These are phyloP conservation scores for Sceliomorpha sp. DNA, from an alignment of 2,888 invertebrate genomes.

Conservation along the genomic window DNA sequence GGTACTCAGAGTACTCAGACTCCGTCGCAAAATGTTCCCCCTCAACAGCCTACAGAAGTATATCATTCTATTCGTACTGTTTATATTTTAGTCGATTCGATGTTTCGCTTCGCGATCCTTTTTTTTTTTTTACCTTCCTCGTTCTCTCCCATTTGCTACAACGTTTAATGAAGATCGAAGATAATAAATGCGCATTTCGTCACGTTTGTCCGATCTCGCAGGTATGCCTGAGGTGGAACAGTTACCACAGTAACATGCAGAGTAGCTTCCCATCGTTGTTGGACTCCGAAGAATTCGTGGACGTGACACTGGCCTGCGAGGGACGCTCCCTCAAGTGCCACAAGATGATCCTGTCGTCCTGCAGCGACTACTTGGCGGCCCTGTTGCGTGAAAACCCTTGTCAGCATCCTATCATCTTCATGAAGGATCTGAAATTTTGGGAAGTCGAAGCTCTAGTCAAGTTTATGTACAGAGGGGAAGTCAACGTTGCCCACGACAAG, in stretches of 20 bases:
- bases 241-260: constrained; percentile 89
- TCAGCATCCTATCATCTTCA: constrained; percentile 91
- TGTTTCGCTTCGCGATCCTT: too few species aligned
- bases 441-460: constrained; percentile 93
- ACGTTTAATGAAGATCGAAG: too few species aligned
- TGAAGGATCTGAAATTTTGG: constrained; percentile 91
- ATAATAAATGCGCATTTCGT: too few species aligned
- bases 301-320: constrained; percentile 93
- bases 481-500: constrained; percentile 92
- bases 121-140: too few species aligned
- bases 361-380: constrained; percentile 91
- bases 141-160: too few species aligned
- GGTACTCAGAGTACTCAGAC: constrained; percentile 50
- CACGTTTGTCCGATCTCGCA: too few species aligned
- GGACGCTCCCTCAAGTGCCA: constrained; percentile 92
- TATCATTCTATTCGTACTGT: too few species aligned
- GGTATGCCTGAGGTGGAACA: constrained; percentile 91
- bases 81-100: too few species aligned
- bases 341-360: constrained; percentile 91
- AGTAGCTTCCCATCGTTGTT: constrained; percentile 88
- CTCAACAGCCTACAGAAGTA: constrained; percentile 75
- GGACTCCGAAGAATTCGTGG: constrained; percentile 91
- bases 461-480: constrained; percentile 95
- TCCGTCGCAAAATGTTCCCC: too few species aligned
- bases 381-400: constrained; percentile 91